Percentiles rank a stretch among this genome's conserved stretches.
Evolutionary conservation across 2,113 vertebrate genomes (phyloP).

Genomic region (Cyanoderma ruficeps): DNA sequence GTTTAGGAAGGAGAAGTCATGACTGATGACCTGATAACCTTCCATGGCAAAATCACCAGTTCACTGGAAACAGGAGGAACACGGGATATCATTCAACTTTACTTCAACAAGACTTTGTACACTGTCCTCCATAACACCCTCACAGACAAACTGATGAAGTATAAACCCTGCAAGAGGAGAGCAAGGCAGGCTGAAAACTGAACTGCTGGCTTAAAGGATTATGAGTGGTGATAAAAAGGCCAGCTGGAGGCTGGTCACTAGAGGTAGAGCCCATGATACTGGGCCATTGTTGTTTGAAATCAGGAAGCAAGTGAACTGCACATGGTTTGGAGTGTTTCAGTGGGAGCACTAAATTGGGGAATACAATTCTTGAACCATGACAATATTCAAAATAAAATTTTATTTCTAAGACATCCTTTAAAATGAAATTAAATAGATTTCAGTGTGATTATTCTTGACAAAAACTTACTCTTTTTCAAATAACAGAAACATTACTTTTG

Average conservation of each 20-base stretch:
- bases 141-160: not conserved
- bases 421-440: not conserved
- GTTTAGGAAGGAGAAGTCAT: not conserved
- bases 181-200: not conserved
- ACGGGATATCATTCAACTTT: accelerated
- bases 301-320: accelerated
- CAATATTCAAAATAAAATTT: not conserved
- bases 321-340: accelerated
- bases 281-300: not conserved
- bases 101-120: not conserved
- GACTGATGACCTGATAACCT: not conserved
- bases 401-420: conserved; percentile 14
- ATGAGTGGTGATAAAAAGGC: not conserved
- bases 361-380: not conserved
- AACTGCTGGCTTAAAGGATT: not conserved
- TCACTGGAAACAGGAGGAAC: not conserved
- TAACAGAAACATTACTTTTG: not conserved
- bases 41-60: not conserved
- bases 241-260: not conserved
- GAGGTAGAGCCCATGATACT: not conserved
- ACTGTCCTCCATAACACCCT: not conserved
- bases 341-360: not conserved
- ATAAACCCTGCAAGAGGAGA: not conserved
- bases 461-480: not conserved
- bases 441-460: not conserved